Evolutionary conservation across 2,113 vertebrate species (phyloP), one percentile per base, ranked within the genome.

Genomic region (Meleagris gallopavo): DNA sequence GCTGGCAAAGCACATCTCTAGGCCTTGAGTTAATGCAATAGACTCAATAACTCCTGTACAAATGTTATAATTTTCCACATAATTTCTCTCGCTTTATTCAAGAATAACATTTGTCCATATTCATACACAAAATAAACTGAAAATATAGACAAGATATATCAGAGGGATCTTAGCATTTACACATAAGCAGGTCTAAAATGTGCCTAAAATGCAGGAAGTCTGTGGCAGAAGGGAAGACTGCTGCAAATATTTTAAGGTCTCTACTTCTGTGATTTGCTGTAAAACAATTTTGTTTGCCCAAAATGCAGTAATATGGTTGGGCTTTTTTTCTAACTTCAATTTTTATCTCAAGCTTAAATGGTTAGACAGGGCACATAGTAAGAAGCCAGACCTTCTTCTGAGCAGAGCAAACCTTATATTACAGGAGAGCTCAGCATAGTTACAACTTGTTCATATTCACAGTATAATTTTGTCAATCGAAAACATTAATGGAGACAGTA

Each of bases 381-480:
- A 67, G 10, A 73, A 82, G 15, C 2, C n/a, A 80, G 69, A 11
- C 34, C 25, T 57, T 36, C 46, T 52, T 60, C 72, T 58, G 38
- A 46, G n/a, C 40, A n/a, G 15, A 85, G 18, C 13, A 10, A 24
- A 32, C 30, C 36, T 43, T 55, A 71, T 27, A 32, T 60, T 9
- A 50, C 36, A 64, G 46, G 61, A 43, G 25, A 72, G 21, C 19
- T 27, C 18, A 81, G 45, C 13, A 64, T 13, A 57, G 12, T 45
- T 46, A 54, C 9, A 69, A 34, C 24, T 62, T 73, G 12, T 58
- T 57, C 36, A 79, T 74, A 43, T 32, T 57, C 52, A 18, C 3
- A 1, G 1, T 64, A 24, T 50, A 21, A 22, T n/a, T 15, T 11
- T 2, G 1, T 30, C 48, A 9, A 19, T 8, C 30, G 14, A 67